Evolutionary conservation across 2,888 invertebrate genomes (phyloP), one percentile per base, ranked within the genome.

Genomic region (Drosophila buzzatii): DNA sequence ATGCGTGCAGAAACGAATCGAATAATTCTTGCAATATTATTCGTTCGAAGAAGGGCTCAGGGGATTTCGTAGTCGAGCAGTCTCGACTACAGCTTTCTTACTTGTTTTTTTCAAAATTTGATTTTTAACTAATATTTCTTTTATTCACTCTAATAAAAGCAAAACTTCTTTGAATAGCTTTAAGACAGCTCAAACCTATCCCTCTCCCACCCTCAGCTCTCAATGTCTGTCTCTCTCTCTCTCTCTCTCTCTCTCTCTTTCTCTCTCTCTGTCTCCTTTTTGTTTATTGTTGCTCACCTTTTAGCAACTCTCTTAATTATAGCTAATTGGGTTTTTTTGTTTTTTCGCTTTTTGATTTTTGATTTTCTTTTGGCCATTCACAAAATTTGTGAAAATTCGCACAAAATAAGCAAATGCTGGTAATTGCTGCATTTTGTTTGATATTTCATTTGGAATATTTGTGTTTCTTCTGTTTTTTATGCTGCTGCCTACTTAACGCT

Each of bases 381-480:
- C 67, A 74, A 61, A 58, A 72, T 89, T 73, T 70, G 85, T 61
- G 81, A 87, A 83, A 85, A 85, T 66, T 85, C 88, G 68, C 85
- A 85, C 85, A 88, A 85, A 85, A 88, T 85, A 85, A 76, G 77
- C 77, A 79, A 79, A 85, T 60, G 44, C 18, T 37, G 14, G 53
- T 52, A 52, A 37, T 55, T 55, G 27, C 10, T 31, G 16, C 18
- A 27, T 41, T 60, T 60, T 56, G 42, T 49, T 41, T 64, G 42
- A 51, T 53, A 6, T 37, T 23, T 52, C 16, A 23, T 23, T 51
- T 42, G 31, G 27, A 12, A 10, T 35, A 27, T 35, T 37, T 31
- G 23, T 8, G 37, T 20, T 7, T 49, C 3, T 31, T 14, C 9
- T 8, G 37, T 20, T 9, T 49, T 2, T 20, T 10, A 9, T 55